Evolutionary conservation across 1,140 invertebrate genomes (phyloP).

Genomic region (Brachionus calyciflorus): DNA sequence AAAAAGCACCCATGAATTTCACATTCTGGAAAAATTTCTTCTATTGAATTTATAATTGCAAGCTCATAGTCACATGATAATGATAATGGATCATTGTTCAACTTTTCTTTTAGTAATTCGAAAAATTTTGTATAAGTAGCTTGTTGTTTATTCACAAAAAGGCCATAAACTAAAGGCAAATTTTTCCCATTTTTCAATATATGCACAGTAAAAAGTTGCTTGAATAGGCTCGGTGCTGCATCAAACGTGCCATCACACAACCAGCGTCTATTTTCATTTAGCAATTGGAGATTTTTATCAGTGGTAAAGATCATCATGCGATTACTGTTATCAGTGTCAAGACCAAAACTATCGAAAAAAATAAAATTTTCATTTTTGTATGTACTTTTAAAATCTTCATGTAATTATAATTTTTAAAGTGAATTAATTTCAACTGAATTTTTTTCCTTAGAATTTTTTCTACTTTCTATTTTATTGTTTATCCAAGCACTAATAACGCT

Average conservation of each 20-base stretch:
- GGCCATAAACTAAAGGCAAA: no score
- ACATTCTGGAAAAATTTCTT: no score
- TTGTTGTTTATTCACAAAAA: slow-evolving; percentile 4
- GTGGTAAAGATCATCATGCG: slow-evolving; percentile 5
- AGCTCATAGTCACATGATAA: slow-evolving; percentile 2
- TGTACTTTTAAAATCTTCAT: slow-evolving; percentile 9
- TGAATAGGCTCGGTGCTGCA: slow-evolving; percentile 12
- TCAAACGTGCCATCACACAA: slow-evolving; percentile 10
- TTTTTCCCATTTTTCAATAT: slow-evolving; percentile 15
- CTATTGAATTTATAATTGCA: no score
- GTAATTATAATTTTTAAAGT: no score
- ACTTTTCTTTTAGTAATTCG: background rate
- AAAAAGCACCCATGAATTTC: no score
- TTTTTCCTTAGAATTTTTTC: no score
- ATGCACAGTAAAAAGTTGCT: slow-evolving; percentile 21
- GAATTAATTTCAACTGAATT: no score
- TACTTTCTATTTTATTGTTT: no score
- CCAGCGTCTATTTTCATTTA: slow-evolving; percentile 8
- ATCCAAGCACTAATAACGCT: no score
- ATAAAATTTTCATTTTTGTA: slow-evolving; percentile 9
- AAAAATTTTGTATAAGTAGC: background rate
- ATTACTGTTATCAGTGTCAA: slow-evolving; percentile 15
- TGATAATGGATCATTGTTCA: background rate
- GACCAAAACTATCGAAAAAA: slow-evolving; percentile 1
- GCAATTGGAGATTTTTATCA: slow-evolving; percentile 18